phyloP scores from a whole-genome alignment of 2,113 vertebrate species.

The Pogonocichla stellata region DNA sequence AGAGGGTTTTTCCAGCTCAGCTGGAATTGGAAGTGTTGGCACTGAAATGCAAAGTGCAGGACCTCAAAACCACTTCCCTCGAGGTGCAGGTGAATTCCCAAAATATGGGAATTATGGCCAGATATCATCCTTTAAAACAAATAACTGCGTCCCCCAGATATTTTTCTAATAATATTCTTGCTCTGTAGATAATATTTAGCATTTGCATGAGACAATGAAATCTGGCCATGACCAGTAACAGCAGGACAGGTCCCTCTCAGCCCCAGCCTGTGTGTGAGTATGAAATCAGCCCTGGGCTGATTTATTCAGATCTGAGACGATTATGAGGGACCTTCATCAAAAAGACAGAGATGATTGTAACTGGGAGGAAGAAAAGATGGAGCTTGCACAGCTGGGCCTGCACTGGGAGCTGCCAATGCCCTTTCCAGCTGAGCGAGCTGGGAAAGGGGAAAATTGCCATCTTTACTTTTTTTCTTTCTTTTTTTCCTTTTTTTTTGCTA shows the following conservation, averaged over 20 bases:
- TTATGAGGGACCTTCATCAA: background rate
- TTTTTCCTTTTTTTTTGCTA: background rate
- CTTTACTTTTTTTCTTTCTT: background rate
- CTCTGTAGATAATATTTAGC: background rate
- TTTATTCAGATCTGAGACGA: background rate
- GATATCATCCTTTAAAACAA: background rate
- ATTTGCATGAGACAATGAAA: background rate
- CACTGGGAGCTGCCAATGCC: background rate
- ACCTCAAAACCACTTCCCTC: accelerated
- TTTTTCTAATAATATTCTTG: background rate
- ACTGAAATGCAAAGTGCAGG: background rate
- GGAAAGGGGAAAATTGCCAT: background rate
- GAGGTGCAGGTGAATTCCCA: background rate
- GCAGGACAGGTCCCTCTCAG: background rate
- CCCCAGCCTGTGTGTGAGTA: background rate
- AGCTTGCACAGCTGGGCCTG: background rate
- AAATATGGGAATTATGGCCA: background rate
- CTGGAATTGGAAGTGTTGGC: background rate
- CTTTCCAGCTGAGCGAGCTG: background rate
- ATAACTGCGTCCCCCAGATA: accelerated
- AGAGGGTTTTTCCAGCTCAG: background rate
- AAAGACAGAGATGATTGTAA: background rate
- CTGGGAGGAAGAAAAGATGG: background rate
- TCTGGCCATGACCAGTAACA: background rate
- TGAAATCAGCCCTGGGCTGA: background rate